These are phyloP conservation scores for Campoletis sonorensis DNA, from an alignment of 1,140 invertebrate species.

Conservation along the genomic window DNA sequence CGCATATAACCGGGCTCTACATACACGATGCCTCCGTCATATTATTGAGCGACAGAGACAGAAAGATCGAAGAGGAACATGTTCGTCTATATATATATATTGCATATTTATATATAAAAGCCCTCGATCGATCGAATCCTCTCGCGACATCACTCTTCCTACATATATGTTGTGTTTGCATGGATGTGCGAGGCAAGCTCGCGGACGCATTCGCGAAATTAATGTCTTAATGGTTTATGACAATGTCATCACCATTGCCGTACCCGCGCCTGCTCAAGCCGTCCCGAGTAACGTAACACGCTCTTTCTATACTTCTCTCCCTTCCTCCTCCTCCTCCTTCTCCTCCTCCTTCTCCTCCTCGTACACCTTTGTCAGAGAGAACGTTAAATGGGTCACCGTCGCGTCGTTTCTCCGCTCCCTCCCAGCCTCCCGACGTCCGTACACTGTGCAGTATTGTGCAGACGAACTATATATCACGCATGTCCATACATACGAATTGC, in stretches of 20 bases:
- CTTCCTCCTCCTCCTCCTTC: slow-evolving; percentile 41
- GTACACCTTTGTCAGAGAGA: slow-evolving; percentile 21
- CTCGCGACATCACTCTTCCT: slow-evolving; percentile 24
- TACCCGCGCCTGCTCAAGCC: slow-evolving; percentile 42
- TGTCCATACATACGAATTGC: neutral
- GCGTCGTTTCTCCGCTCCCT: slow-evolving; percentile 16
- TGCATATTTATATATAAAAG: slow-evolving; percentile 12
- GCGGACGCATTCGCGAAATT: slow-evolving; percentile 48
- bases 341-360: slow-evolving; percentile 18
- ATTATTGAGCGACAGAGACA: slow-evolving; percentile 32
- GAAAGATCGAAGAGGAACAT: slow-evolving; percentile 21
- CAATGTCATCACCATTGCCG: slow-evolving; percentile 52
- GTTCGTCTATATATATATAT: slow-evolving; percentile 17
- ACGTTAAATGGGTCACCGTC: slow-evolving; percentile 67
- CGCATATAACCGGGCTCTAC: slow-evolving; percentile 11
- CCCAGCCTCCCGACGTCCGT: neutral
- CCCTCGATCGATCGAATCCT: slow-evolving; percentile 42
- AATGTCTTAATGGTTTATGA: slow-evolving; percentile 55
- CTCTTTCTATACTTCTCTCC: slow-evolving; percentile 33
- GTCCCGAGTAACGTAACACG: slow-evolving; percentile 45
- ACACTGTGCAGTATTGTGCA: slow-evolving; percentile 34
- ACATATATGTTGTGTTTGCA: neutral
- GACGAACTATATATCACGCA: neutral
- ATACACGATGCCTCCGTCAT: slow-evolving; percentile 25
- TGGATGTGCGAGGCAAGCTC: slow-evolving; percentile 19